phyloP scores from a whole-genome alignment of 2,888 invertebrate species.

The Vanessa cardui region DNA sequence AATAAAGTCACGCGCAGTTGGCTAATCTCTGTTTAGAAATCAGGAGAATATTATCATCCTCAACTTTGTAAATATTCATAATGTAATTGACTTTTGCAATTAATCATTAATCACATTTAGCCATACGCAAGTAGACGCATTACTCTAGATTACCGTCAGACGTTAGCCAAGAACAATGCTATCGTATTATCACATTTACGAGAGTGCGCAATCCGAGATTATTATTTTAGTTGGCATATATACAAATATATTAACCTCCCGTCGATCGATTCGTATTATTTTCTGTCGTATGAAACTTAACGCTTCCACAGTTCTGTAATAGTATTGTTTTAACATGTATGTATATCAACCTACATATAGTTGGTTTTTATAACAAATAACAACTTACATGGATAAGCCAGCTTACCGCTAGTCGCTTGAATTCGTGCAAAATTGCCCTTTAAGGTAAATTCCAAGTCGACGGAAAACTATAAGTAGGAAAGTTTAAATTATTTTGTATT shows the following conservation, averaged over 20 bases:
- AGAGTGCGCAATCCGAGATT: conserved; percentile 25
- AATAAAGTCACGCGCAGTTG: too few species aligned
- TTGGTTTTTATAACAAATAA: too few species aligned
- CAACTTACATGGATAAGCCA: too few species aligned
- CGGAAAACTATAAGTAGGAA: too few species aligned
- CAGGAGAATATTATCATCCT: background rate
- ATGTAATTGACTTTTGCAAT: background rate
- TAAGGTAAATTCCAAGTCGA: too few species aligned
- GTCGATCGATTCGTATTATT: conserved; percentile 26
- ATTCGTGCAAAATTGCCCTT: too few species aligned
- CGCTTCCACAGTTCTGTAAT: background rate
- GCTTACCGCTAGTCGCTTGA: too few species aligned
- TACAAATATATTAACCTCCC: conserved; percentile 21
- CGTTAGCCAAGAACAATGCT: conserved; percentile 25
- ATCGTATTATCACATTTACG: conserved; percentile 15
- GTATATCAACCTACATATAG: background rate
- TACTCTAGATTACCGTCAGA: conserved; percentile 5
- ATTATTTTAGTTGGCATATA: conserved; percentile 29
- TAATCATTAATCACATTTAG: background rate
- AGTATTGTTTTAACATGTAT: background rate
- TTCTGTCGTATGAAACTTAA: background rate
- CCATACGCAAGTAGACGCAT: conserved; percentile 18
- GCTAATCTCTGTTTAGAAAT: too few species aligned
- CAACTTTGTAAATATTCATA: too few species aligned
- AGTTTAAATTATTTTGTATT: too few species aligned